phyloP scores from a whole-genome alignment of 2,888 invertebrate genomes.

The Epinotia ramella region DNA sequence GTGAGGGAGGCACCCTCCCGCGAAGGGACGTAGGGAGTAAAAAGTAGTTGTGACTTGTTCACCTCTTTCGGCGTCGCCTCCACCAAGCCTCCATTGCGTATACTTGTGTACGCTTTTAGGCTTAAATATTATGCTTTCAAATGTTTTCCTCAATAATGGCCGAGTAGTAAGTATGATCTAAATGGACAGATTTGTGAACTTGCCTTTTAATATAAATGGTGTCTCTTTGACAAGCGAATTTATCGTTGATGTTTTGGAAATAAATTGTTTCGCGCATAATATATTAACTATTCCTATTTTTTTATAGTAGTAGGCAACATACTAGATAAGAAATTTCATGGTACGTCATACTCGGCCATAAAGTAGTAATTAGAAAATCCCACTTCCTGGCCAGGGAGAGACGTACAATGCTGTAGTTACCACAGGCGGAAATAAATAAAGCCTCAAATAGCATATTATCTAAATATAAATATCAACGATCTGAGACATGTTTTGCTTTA shows the following conservation, averaged over 20 bases:
- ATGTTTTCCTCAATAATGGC: conserved; percentile 38
- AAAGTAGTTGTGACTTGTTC: conserved; percentile 84
- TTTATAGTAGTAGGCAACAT: no score
- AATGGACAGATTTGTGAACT: conserved; percentile 20
- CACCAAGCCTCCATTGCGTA: conserved; percentile 67
- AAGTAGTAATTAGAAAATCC: no score
- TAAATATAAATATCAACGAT: no score
- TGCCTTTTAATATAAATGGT: not conserved
- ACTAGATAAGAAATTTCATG: no score
- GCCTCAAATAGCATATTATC: no score
- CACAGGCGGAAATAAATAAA: no score
- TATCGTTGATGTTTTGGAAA: not conserved
- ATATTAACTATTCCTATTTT: not conserved
- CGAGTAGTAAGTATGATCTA: conserved; percentile 22
- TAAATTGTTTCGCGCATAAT: conserved; percentile 5
- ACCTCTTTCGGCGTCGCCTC: conserved; percentile 85
- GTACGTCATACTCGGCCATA: no score
- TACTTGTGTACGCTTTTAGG: conserved; percentile 55
- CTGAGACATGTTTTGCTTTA: no score
- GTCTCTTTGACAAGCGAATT: conserved; percentile 6
- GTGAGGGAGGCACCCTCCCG: conserved; percentile 71
- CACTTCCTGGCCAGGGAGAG: no score
- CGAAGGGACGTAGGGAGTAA: conserved; percentile 75
- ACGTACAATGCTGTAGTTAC: no score
- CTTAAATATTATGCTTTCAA: conserved; percentile 46